phyloP scores from a whole-genome alignment of 2,113 vertebrate species.

The Pandion haliaetus region DNA sequence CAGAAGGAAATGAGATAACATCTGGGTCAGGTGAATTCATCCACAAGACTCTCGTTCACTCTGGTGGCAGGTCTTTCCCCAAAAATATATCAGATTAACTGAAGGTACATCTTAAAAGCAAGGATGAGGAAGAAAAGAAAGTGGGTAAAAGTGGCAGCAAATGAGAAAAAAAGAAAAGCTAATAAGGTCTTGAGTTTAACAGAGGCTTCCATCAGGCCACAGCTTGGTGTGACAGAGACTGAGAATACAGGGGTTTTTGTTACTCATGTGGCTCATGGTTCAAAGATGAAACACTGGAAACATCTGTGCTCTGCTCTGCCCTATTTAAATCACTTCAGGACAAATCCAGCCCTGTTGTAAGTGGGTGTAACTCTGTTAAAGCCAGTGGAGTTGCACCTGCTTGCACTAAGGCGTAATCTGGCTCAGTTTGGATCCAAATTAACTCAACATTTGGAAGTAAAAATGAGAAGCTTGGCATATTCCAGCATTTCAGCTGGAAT shows the following conservation, averaged over 20 bases:
- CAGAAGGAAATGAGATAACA: neutral
- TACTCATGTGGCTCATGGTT: neutral
- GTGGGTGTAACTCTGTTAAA: slow-evolving; percentile 31
- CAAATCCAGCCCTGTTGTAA: slow-evolving; percentile 2
- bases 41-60: neutral
- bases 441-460: slow-evolving; percentile 48
- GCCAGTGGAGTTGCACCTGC: slow-evolving; percentile 42
- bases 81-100: neutral
- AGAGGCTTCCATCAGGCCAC: neutral
- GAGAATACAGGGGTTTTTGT: neutral
- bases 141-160: neutral
- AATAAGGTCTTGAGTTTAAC: neutral
- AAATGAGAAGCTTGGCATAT: slow-evolving; percentile 9
- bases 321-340: slow-evolving; percentile 36
- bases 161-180: neutral
- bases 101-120: neutral
- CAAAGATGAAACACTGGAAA: slow-evolving; percentile 33
- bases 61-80: neutral
- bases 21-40: neutral
- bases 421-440: slow-evolving; percentile 22
- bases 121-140: neutral
- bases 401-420: neutral
- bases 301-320: slow-evolving; percentile 24
- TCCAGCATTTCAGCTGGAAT: slow-evolving; percentile 36
- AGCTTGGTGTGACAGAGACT: neutral